phyloP scores from a whole-genome alignment of 2,888 invertebrate species.

The Cyaniris semiargus region DNA sequence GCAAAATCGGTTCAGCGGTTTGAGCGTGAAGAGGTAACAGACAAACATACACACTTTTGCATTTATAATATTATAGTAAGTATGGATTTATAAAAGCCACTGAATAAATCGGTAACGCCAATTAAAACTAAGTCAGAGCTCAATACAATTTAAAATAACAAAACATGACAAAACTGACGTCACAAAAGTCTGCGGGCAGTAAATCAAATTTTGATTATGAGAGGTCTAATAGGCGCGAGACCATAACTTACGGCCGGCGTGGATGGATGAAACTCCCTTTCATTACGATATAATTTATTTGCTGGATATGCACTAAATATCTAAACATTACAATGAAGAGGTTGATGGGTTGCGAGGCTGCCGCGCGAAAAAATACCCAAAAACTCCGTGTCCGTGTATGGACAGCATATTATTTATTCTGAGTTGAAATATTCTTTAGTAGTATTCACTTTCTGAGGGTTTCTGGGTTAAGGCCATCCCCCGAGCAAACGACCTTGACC shows the following conservation, averaged over 20 bases:
- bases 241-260: constrained; percentile 60
- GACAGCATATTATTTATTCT: constrained; percentile 39
- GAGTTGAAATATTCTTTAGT: too few species aligned
- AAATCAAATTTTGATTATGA: constrained; percentile 74
- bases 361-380: constrained; percentile 51
- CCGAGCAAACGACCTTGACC: too few species aligned
- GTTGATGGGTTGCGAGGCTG: constrained; percentile 56
- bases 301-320: constrained; percentile 63
- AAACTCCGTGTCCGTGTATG: constrained; percentile 42
- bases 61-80: too few species aligned
- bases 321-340: constrained; percentile 69
- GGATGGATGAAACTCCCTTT: constrained; percentile 56
- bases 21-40: too few species aligned
- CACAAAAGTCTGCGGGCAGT: constrained; percentile 56
- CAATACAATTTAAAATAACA: constrained; percentile 47
- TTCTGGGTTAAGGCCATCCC: too few species aligned
- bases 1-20: too few species aligned
- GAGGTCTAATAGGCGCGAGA: constrained; percentile 48
- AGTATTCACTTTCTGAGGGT: not conserved
- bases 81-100: not conserved
- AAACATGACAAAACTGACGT: constrained; percentile 56
- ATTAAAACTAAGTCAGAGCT: not conserved
- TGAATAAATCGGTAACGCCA: not conserved
- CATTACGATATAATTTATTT: constrained; percentile 62
- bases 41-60: too few species aligned